A percentile compares a stretch with the other conserved stretches of the same genome.
phyloP scores from a whole-genome alignment of 1,140 invertebrate species.

The Drosophila pectinifera region DNA sequence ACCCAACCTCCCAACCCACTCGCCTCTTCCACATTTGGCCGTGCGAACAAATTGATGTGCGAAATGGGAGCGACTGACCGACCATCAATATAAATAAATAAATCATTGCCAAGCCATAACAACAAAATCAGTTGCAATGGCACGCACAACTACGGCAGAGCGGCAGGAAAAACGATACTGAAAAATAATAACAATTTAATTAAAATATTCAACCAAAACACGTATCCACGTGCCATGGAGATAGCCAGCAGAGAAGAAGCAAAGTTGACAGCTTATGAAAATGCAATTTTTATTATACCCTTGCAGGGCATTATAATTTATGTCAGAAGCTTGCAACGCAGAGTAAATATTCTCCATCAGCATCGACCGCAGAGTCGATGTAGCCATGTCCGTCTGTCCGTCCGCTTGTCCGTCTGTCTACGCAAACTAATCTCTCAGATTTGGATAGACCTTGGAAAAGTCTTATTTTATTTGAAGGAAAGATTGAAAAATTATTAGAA shows the following conservation, averaged over 20 bases:
- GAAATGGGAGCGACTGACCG: slow-evolving; percentile 44
- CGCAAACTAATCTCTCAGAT: too few species aligned
- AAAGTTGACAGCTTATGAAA: slow-evolving; percentile 75
- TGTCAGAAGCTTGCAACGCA: too few species aligned
- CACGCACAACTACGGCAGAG: slow-evolving; percentile 54
- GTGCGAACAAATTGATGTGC: slow-evolving; percentile 65
- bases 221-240: slow-evolving; percentile 46
- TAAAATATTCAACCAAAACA: slow-evolving; percentile 80
- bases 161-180: slow-evolving; percentile 48
- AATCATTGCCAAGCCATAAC: slow-evolving; percentile 78
- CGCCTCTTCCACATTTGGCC: slow-evolving; percentile 13
- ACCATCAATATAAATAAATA: slow-evolving; percentile 81
- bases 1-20: slow-evolving; percentile 6
- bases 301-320: too few species aligned
- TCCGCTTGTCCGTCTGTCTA: too few species aligned
- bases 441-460: too few species aligned
- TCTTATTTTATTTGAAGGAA: too few species aligned
- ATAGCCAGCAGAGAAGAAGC: slow-evolving; percentile 28
- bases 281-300: slow-evolving; percentile 64
- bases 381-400: too few species aligned
- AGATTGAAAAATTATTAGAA: too few species aligned
- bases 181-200: slow-evolving; percentile 83
- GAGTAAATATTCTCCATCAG: too few species aligned
- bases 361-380: too few species aligned
- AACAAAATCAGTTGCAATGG: slow-evolving; percentile 80